Evolutionary conservation across 2,888 invertebrate genomes (phyloP).

Genomic region (Tipula confusa): DNA sequence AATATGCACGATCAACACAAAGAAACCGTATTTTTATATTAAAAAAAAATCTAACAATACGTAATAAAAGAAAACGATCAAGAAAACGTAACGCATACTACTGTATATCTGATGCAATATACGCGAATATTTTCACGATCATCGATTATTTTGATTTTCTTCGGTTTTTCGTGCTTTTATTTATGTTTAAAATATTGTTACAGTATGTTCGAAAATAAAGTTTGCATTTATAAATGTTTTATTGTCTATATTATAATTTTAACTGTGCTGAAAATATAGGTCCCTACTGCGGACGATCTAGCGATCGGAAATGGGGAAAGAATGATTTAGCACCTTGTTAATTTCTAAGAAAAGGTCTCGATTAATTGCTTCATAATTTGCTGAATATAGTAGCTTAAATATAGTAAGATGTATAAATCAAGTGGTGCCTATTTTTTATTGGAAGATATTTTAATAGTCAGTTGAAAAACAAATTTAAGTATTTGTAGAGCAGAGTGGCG

Average conservation of each 20-base stretch:
- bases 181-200: background rate
- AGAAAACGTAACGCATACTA: background rate
- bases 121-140: constrained; percentile 20
- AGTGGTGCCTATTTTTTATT: no score
- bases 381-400: no score
- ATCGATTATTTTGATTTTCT: background rate
- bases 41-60: background rate
- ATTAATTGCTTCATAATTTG: no score
- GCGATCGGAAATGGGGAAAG: no score
- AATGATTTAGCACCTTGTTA: no score
- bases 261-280: no score
- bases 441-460: no score
- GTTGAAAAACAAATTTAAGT: no score
- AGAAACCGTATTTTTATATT: background rate
- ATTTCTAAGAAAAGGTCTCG: no score
- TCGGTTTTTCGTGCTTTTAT: background rate
- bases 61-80: background rate
- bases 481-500: constrained; percentile 70
- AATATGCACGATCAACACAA: background rate
- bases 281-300: no score
- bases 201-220: background rate
- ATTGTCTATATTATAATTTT: no score
- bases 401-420: no score
- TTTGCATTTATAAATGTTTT: background rate
- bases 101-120: background rate